Conservation (phyloP, 2,113 vertebrate genomes). For the Promerops cafer region DNA sequence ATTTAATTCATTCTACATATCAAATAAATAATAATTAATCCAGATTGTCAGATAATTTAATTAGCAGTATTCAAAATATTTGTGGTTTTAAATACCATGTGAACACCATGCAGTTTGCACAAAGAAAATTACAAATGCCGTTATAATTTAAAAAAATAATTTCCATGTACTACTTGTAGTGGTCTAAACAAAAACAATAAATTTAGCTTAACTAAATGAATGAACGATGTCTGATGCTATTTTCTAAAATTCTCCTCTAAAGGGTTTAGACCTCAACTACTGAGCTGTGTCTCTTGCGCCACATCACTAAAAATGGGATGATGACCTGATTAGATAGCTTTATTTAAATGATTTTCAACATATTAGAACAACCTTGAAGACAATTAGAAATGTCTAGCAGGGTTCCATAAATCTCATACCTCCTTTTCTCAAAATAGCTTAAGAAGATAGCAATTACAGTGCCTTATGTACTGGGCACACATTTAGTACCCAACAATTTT, state of each 20-base stretch:
- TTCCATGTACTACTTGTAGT: neutral
- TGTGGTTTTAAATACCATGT: neutral
- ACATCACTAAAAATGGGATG: neutral
- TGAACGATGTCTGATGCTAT: rapidly evolving
- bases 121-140: neutral
- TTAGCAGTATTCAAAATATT: neutral
- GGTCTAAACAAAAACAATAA: neutral
- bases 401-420: neutral
- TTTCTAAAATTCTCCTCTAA: neutral
- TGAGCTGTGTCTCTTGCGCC: neutral
- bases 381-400: neutral
- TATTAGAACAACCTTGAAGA: neutral
- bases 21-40: neutral
- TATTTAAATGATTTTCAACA: neutral
- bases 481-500: neutral
- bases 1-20: neutral
- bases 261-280: neutral
- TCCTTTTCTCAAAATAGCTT: neutral
- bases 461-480: neutral
- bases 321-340: neutral
- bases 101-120: neutral
- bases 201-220: neutral
- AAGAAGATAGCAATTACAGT: neutral
- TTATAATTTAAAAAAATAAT: neutral
- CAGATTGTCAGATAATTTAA: neutral